Evolutionary conservation across 2,888 invertebrate genomes (phyloP).

Genomic region (Yponomeuta plumbellus): DNA sequence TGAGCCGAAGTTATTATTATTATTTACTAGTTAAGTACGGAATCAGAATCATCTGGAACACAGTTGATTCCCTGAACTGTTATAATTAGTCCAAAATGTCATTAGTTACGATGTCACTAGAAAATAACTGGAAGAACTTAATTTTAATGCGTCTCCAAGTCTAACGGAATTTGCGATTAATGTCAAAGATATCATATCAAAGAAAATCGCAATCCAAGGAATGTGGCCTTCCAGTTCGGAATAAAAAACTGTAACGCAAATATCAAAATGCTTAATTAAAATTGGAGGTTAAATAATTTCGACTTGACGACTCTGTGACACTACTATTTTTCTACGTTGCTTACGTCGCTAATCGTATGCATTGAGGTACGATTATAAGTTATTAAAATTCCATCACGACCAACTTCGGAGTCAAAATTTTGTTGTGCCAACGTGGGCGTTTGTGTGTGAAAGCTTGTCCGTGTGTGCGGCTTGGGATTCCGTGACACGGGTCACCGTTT

Average conservation of each 20-base stretch:
- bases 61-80: not conserved
- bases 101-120: constrained; percentile 3
- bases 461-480: constrained; percentile 69
- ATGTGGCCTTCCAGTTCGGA: constrained; percentile 35
- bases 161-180: constrained; percentile 15
- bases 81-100: not conserved
- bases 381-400: constrained; percentile 45
- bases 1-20: too few species aligned
- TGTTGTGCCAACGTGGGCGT: constrained; percentile 25
- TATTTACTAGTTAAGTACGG: too few species aligned
- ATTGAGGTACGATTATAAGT: constrained; percentile 27
- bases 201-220: constrained; percentile 28
- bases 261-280: constrained; percentile 4
- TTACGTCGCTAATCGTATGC: constrained; percentile 14
- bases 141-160: not conserved
- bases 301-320: not conserved
- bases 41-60: not conserved
- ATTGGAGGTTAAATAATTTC: constrained; percentile 3
- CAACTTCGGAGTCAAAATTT: constrained; percentile 35
- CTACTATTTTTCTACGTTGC: not conserved
- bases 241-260: constrained; percentile 14
- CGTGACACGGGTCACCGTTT: constrained; percentile 76
- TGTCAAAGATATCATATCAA: constrained; percentile 15
- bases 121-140: not conserved
- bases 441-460: constrained; percentile 31